These are phyloP conservation scores for Halesus radiatus DNA, from an alignment of 1,140 invertebrate genomes.

Conservation along the genomic window DNA sequence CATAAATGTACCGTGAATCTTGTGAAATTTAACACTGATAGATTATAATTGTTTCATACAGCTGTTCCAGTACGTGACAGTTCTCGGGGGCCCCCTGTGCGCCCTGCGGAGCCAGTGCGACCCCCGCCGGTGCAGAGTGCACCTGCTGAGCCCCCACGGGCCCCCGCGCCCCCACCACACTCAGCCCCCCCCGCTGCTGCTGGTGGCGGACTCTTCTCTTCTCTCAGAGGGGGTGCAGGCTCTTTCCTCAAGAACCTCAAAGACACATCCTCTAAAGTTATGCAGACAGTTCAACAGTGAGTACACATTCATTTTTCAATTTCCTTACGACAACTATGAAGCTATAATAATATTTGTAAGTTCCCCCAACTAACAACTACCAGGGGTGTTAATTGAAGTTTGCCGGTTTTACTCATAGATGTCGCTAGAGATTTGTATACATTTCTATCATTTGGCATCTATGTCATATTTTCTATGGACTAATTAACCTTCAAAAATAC, in stretches of 20 bases:
- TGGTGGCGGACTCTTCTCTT: slow-evolving; percentile 81
- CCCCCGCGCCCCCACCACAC: slow-evolving; percentile 63
- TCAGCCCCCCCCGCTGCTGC: slow-evolving; percentile 60
- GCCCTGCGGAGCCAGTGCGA: slow-evolving; percentile 13
- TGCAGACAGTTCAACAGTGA: slow-evolving; percentile 95
- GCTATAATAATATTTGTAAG: too few species aligned
- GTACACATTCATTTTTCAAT: slow-evolving; percentile 60
- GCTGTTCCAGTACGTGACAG: slow-evolving; percentile 15
- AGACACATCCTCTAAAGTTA: slow-evolving; percentile 96
- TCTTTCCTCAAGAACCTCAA: slow-evolving; percentile 94
- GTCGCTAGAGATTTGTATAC: too few species aligned
- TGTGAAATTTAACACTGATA: too few species aligned
- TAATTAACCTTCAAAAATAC: too few species aligned
- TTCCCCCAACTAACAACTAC: too few species aligned
- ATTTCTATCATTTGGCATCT: too few species aligned
- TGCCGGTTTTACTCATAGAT: too few species aligned
- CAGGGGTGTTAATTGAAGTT: too few species aligned
- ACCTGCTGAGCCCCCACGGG: slow-evolving; percentile 35
- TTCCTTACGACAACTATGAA: neutral
- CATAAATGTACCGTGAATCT: too few species aligned
- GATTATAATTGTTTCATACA: neutral
- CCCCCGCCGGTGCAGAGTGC: neutral
- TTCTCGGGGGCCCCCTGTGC: neutral
- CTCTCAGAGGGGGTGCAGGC: slow-evolving; percentile 86
- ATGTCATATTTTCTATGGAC: too few species aligned